Evolutionary conservation across 2,888 invertebrate genomes (phyloP), one percentile per base, ranked within the genome.

Genomic region (Tipula vernalis): DNA sequence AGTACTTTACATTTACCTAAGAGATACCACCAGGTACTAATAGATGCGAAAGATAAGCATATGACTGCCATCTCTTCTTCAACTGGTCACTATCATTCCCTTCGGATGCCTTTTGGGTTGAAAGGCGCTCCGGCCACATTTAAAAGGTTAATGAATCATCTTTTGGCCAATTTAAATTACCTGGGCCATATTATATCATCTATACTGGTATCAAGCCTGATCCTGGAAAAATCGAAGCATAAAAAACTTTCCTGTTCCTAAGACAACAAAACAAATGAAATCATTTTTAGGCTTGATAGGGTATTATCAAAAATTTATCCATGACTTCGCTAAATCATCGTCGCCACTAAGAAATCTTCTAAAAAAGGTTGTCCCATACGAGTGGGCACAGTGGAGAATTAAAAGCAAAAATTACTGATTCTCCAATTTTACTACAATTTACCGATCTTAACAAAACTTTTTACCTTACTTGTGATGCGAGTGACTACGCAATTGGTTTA

Each of bases 341-440:
- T 28, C 28, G 28, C 28, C 28, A 28, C 28, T 28, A 28, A 28
- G 1, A 28, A 28, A 28, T 28, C 13, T 89, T 10, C 87, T 88
- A 57, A 88, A 87, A 12, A 88, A 88, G 18, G 87, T 88, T 5
- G 71, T 8, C 0, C 4, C 36, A 36, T 89, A 88, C 86, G 4
- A 6, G 2, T 89, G 89, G 89, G 85, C 39, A 36, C 10, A 8
- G 3, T 47, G 12, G 13, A 12, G 47, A 47, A 47, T 47, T 47
- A 47, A 47, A 47, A 47, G 10, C 47, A 47, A 47, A 47, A 83
- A 87, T 36, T 83, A 86, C 47, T 47, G 47, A 47, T 10, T 47
- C 47, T 47, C 89, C 89, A 41, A 90, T 90, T 0, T 88, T 91
- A 12, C 86, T 91, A 39, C 89, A 90, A 87, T 91, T 90, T 84